phyloP scores from a whole-genome alignment of 1,140 invertebrate species.

The Drosophila arawakana region DNA sequence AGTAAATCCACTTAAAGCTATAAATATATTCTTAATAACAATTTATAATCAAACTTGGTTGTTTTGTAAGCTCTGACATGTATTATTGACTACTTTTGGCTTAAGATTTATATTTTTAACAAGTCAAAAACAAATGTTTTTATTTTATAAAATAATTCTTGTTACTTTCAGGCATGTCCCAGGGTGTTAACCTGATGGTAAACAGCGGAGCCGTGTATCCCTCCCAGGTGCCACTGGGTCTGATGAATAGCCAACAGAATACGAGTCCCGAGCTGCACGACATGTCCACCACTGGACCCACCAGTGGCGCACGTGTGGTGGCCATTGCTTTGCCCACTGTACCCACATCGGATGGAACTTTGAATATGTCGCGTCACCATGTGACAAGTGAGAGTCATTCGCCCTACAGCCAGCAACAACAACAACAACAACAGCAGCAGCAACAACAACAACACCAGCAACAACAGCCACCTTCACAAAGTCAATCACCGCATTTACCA shows the following conservation, averaged over 20 bases:
- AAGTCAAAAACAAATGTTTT: too few relatives aligned
- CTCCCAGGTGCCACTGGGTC: constrained; percentile 66
- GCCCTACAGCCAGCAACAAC: constrained; percentile 69
- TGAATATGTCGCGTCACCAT: constrained; percentile 78
- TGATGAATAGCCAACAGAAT: constrained; percentile 54
- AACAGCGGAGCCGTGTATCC: constrained; percentile 63
- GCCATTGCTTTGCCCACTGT: constrained; percentile 49
- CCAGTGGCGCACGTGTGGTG: constrained; percentile 50
- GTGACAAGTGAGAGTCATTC: constrained; percentile 78
- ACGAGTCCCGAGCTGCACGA: constrained; percentile 74
- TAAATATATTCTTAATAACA: too few relatives aligned
- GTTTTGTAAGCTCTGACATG: too few relatives aligned
- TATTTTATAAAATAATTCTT: not conserved
- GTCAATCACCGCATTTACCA: constrained; percentile 82
- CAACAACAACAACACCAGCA: constrained; percentile 46
- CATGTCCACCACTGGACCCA: constrained; percentile 67
- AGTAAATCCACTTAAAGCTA: too few relatives aligned
- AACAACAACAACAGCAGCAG: constrained; percentile 52
- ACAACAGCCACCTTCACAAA: constrained; percentile 74
- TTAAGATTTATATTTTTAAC: too few relatives aligned
- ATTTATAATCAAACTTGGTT: too few relatives aligned
- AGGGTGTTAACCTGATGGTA: constrained; percentile 67
- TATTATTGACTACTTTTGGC: too few relatives aligned
- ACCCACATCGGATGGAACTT: constrained; percentile 59
- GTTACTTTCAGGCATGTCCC: constrained; percentile 60